Percentiles rank a stretch among this genome's conserved stretches.
phyloP scores from a whole-genome alignment of 2,888 invertebrate species.

The Dugesia japonica region DNA sequence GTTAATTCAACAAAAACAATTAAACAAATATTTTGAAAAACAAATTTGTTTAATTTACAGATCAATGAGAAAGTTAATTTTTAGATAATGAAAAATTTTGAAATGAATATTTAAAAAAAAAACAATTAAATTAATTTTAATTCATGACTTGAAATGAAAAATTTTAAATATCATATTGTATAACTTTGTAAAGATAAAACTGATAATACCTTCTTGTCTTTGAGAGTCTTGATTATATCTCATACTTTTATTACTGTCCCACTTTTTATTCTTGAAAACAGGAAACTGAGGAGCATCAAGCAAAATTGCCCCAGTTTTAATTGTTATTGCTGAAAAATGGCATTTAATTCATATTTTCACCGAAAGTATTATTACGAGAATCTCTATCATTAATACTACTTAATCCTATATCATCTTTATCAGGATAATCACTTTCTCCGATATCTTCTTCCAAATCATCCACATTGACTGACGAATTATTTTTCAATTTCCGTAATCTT shows the following conservation, averaged over 20 bases:
- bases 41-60: too few species aligned
- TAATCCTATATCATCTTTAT: not conserved
- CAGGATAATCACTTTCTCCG: not conserved
- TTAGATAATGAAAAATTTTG: too few species aligned
- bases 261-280: conserved; percentile 43
- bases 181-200: too few species aligned
- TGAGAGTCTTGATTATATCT: conserved; percentile 48
- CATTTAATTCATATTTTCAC: not conserved
- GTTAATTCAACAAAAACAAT: too few species aligned
- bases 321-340: conserved; percentile 38
- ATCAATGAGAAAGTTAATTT: too few species aligned
- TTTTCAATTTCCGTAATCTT: not conserved
- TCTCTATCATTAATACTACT: not conserved
- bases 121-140: too few species aligned
- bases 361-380: not conserved
- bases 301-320: conserved; percentile 45
- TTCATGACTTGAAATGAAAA: too few species aligned
- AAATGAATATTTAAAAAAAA: too few species aligned
- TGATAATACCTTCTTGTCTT: conserved; percentile 48
- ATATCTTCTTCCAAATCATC: not conserved
- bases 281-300: conserved; percentile 47
- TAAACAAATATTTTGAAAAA: too few species aligned
- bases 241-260: conserved; percentile 46
- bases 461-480: not conserved
- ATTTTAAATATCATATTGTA: too few species aligned